Base-by-base conservation (phyloP, 2,113 vertebrate species). In the Heterotis niloticus region DNA sequence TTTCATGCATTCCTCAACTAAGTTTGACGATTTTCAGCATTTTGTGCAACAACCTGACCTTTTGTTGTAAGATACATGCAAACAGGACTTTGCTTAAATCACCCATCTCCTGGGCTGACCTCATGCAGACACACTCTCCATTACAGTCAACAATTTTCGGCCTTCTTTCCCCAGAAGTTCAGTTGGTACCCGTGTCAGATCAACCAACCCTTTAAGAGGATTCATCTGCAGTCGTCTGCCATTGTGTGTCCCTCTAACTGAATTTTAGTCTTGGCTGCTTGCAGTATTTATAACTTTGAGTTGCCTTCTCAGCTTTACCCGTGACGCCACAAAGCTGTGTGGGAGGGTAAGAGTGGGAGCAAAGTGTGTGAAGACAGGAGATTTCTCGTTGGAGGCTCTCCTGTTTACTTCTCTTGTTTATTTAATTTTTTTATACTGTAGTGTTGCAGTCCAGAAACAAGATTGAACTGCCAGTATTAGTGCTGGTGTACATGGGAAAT, bases 241-340 rank as follows among this genome's bases (percentile, higher is more conserved):
- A 7, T 2, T 44, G 34, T 44, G 28, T 64, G 59, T 64, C 60
- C 34, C 59, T 57, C 18, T 52, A 76, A 52, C 44, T 44, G 75
- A 64, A 20, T 28, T 51, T 29, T 23, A 28, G 17, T 76, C 14
- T 76, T 24, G 12, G n/a, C 62, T 52, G 62, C 59, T 14, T 77
- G n/a, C 76, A 9, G 28, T 67, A 67, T 77, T 77, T 77, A n/a
- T 77, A 77, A 77, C 76, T 77, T 44, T 13, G 20, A 44, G 75
- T 65, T 76, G 75, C 51, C 68, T 70, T 70, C 68, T 20, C 68
- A 70, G 75, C 75, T 69, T 66, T 59, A 9, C 4, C n/a, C 10
- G 54, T 20, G 57, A 78, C 80, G 60, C 78, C 57, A 76, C 60
- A 71, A 74, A 67, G 60, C 65, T 78, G 56, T 79, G 44, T 77